Base-by-base conservation (phyloP, 2,888 invertebrate genomes). In the Calliphora vomitoria region DNA sequence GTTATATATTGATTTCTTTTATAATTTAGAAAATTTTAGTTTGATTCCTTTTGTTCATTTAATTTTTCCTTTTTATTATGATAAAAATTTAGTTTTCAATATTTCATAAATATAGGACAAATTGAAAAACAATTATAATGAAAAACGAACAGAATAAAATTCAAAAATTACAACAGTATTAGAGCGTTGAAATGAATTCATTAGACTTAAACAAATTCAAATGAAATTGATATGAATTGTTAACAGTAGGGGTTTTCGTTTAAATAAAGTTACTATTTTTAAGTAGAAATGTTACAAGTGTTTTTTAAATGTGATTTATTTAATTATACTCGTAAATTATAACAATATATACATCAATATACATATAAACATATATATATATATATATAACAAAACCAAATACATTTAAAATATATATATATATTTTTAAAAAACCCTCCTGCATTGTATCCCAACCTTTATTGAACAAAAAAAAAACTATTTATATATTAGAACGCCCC, bases 231-330 rank as follows among this genome's bases (percentile, higher is more conserved):
- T 47, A 50, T 47, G n/a, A 41, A 72, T 79, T 38, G 13, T 68
- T 80, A 25, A 18, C 4, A 50, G 15, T 60, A 55, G 85, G 75
- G 15, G 1, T 50, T 53, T 80, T 66, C 13, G 15, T 15, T 69
- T 44, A 88, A 78, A 84, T 81, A 90, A 89, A n/a, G 13, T 75
- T 82, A 62, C n/a, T 71, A 83, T 50, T 41, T 76, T 55, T 78
- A 64, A 64, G 44, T 78, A 83, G 78, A 78, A 53, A 58, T 58
- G 66, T 90, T 90, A 90, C 87, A 91, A 89, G 89, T 91, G 90
- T 91, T 91, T 90, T 72, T 35, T 66, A 89, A 90, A 89, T 90
- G 91, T 91, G 89, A 90, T 89, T 88, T 88, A 86, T 88, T 89
- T 75, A 60, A 86, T 88, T 89, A 62, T 89, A 55, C 0, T 25